Evolutionary conservation across 2,113 vertebrate species (phyloP), one percentile per base, ranked within the genome.

Genomic region (Sinocyclocheilus rhinocerous): DNA sequence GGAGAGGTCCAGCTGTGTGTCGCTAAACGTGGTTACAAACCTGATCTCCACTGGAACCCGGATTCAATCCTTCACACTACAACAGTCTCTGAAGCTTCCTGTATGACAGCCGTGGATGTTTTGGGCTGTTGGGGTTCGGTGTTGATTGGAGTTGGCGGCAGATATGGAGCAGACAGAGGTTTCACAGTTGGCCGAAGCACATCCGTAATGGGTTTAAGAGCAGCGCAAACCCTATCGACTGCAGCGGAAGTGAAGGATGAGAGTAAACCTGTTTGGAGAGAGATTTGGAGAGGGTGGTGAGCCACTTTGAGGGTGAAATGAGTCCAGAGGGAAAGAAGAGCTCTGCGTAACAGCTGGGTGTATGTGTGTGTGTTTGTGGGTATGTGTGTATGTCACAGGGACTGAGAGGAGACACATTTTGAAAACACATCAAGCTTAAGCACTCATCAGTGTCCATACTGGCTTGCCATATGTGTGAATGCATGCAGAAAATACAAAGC

Each of bases 101-200:
- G 55, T 84, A 81, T 42, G 42, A 75, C 45, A 73, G 63, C 36
- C 2, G 63, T 85, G 85, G 82, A 88, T 87, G 90, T 89, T 91
- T 89, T 81, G 48, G 80, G 75, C 76, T 86, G 72, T 65, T 72
- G 82, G 55, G 59, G 52, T 76, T 55, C 13, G 52, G 59, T 85
- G 84, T 72, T 84, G 92, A 88, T 85, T 87, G 88, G 81, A 91
- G 89, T 86, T 82, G 85, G 89, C 90, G 89, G 90, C 88, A 93
- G 95, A 94, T 93, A 94, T 93, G 88, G 89, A 88, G 91, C 91
- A 94, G 94, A 94, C 93, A 91, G 93, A 92, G 91, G 91, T 90
- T 94, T 95, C 92, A 93, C 94, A 95, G 93, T 93, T 94, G 94
- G 94, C 92, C 90, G 94, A 94, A 95, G 94, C 95, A 94, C 92